Evolutionary conservation across 1,140 invertebrate genomes (phyloP).

Genomic region (Delia radicum): DNA sequence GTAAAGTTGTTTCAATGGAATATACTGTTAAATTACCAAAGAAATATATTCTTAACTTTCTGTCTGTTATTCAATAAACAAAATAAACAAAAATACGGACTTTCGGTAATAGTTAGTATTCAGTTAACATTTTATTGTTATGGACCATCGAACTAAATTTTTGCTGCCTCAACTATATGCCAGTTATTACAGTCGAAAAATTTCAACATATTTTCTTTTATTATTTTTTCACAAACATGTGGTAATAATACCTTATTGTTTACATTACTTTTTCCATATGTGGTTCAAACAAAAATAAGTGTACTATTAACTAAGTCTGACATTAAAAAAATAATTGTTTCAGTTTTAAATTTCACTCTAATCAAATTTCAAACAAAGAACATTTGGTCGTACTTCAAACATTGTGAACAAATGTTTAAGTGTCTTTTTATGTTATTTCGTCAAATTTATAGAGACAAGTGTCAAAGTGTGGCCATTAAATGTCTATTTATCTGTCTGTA

Average conservation of each 20-base stretch:
- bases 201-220: too few species aligned
- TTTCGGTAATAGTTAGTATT: too few species aligned
- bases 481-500: neutral
- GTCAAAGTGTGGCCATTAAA: neutral
- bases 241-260: neutral
- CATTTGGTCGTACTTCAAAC: neutral
- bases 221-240: too few species aligned
- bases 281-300: neutral
- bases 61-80: too few species aligned
- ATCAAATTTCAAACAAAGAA: neutral
- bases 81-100: too few species aligned
- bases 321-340: neutral
- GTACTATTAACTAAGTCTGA: neutral
- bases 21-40: too few species aligned
- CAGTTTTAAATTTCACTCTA: slow-evolving; percentile 1
- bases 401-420: neutral
- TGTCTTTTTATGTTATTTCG: neutral
- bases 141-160: too few species aligned
- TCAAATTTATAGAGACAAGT: neutral
- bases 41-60: too few species aligned
- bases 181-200: too few species aligned
- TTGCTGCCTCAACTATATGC: too few species aligned
- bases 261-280: neutral
- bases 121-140: too few species aligned
- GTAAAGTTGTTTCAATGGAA: too few species aligned